These are phyloP conservation scores for Tetropium fuscum DNA, from an alignment of 2,888 invertebrate genomes.

Conservation along the genomic window DNA sequence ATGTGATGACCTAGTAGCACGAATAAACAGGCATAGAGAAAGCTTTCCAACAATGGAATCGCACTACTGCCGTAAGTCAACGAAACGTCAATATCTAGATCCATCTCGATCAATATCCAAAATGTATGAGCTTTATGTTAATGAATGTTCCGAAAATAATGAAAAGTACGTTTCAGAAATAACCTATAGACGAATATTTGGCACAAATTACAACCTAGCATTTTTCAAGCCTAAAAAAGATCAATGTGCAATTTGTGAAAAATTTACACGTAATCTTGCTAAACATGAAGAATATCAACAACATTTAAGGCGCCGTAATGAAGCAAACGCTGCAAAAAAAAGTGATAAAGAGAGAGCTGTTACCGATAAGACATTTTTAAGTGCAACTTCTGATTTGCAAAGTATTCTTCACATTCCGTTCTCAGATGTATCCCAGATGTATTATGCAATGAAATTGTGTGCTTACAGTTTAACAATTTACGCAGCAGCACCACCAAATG, in stretches of 20 bases:
- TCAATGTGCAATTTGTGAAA: conserved; percentile 35
- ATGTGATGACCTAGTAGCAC: neutral
- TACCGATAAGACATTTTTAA: neutral
- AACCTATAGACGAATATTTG: conserved; percentile 33
- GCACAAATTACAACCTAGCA: conserved; percentile 35
- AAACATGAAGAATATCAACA: conserved; percentile 35
- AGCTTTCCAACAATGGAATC: conserved; percentile 12
- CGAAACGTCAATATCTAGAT: conserved; percentile 14
- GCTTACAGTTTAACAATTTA: conserved; percentile 4
- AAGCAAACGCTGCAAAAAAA: conserved; percentile 31
- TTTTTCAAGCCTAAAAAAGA: conserved; percentile 44
- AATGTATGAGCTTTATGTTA: neutral
- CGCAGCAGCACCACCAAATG: conserved; percentile 2
- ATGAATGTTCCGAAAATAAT: neutral
- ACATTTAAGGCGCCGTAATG: conserved; percentile 41
- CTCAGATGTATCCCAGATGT: neutral
- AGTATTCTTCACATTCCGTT: neutral
- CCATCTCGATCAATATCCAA: neutral
- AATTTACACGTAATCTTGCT: conserved; percentile 13
- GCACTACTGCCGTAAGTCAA: conserved; percentile 6
- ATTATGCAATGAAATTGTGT: conserved; percentile 2
- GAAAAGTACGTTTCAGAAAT: conserved; percentile 11
- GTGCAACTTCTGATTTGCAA: neutral
- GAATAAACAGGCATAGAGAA: neutral
- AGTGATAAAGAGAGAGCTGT: neutral